Evolutionary conservation across 2,888 invertebrate species (phyloP).

Genomic region (Hesperia comma): DNA sequence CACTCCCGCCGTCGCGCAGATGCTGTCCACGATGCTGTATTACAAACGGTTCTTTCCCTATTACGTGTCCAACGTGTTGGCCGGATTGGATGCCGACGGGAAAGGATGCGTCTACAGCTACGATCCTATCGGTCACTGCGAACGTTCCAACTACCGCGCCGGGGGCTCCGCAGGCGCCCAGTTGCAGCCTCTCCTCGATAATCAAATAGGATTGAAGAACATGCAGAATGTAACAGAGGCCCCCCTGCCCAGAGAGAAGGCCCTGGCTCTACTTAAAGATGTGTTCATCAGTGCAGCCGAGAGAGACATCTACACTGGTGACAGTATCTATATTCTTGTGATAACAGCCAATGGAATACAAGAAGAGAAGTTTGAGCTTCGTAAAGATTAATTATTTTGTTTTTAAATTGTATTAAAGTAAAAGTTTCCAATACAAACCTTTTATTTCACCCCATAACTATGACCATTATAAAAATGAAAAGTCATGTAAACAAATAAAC

Average conservation of each 20-base stretch:
- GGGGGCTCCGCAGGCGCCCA: constrained; percentile 96
- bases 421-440: constrained; percentile 5
- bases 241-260: constrained; percentile 90
- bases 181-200: constrained; percentile 97
- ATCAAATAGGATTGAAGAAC: constrained; percentile 96
- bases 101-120: constrained; percentile 98
- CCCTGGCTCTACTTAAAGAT: constrained; percentile 94
- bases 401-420: constrained; percentile 6
- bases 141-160: constrained; percentile 92
- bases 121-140: constrained; percentile 98
- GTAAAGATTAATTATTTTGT: constrained; percentile 90
- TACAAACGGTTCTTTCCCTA: constrained; percentile 99
- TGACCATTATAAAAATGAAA: constrained; percentile 44
- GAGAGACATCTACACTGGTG: constrained; percentile 98
- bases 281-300: constrained; percentile 99
- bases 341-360: constrained; percentile 94
- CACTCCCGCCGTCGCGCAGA: constrained; percentile 96
- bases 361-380: constrained; percentile 89
- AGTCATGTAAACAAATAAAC: constrained; percentile 64
- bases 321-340: constrained; percentile 92
- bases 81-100: constrained; percentile 96
- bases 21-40: constrained; percentile 97
- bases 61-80: constrained; percentile 97
- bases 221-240: constrained; percentile 87
- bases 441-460: neutral